Base-by-base conservation (phyloP, 2,888 invertebrate genomes). In the Drosophila pegasa region DNA sequence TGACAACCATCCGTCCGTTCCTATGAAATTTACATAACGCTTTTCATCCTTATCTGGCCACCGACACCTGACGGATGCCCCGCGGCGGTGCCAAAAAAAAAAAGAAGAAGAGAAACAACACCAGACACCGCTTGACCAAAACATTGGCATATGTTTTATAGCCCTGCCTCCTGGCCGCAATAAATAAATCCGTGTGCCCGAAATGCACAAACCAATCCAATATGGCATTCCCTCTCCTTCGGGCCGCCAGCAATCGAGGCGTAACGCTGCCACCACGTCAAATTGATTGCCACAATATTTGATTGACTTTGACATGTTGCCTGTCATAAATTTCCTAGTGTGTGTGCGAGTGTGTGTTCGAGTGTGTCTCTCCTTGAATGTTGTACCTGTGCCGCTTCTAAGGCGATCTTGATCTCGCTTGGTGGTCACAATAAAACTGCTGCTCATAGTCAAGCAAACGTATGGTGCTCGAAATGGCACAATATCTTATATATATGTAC, bases 281-380 rank as follows among this genome's bases (percentile, higher is more conserved):
- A 88, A 88, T 87, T 88, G 88, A 87, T 89, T 88, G 88, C 83
- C 81, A 75, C 88, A 87, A 87, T 76, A 82, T 90, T 91, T 91
- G 90, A 90, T 90, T 90, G 90, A 90, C 91, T 91, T 89, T 90
- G 90, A 90, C 88, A 89, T 89, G 90, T 88, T 89, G 88, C 37
- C 80, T 86, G 89, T 88, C 90, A 90, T 90, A 91, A 90, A 90
- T 90, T 71, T 59, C 62, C 50, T 18, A 52, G 59, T 50, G 40
- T 45, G 41, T 6, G 20, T 40, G 7, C 3, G 22, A 22, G 41
- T 14, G 22, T 2, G 41, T 16, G 25, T 25, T 7, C 22, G 22
- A 2, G 41, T 14, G n/a, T 27, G 16, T 45, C 14, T 31, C 50
- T 22, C 33, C 29, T 55, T 50, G 25, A 29, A 50, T 31, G 41